Evolutionary conservation across 1,140 invertebrate genomes (phyloP), one percentile per base, ranked within the genome.

Genomic region (Hylaeus volcanicus): DNA sequence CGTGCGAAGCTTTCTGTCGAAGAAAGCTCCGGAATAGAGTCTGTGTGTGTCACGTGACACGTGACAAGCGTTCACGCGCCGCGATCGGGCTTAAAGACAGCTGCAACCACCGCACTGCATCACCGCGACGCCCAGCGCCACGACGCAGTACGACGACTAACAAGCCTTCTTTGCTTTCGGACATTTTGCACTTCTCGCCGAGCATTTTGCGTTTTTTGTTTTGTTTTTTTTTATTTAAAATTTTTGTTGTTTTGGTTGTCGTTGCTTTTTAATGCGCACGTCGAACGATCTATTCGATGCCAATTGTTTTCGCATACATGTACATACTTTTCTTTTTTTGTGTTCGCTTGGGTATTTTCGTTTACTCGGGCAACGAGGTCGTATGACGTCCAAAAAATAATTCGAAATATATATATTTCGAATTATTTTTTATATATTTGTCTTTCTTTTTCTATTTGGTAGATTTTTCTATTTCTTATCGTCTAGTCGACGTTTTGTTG

Each of bases 121-220:
- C 92, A 92, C 92, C 90, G 85, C 86, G 92, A 92, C 91, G 91
- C 88, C 92, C 91, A 91, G 89, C 92, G 90, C 92, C 91, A 90
- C 90, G 91, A 93, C 92, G 89, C 92, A 93, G 92, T 92, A 93
- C 92, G 92, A 93, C 92, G 91, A 93, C 91, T 91, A 92, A 93
- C 92, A 92, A 93, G 90, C 92, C 91, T 87, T 90, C 90, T 89
- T 88, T 74, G 69, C 70, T 76, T 80, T 86, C 68, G 15, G 72
- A 79, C 63, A 53, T 76, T 81, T 85, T 61, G 70, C 75, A 75
- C 75, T 77, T 76, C 37, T 81, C 66, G 63, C 60, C 83, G 76
- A 79, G 79, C 71, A 12, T 74, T 48, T n/a, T 65, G 41, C 43
- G n/a, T 48, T 68, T 63, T 39, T 51, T 77, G 55, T 48, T 6